Conservation (phyloP, 2,797 vertebrate species). For the Cygnus olor region DNA sequence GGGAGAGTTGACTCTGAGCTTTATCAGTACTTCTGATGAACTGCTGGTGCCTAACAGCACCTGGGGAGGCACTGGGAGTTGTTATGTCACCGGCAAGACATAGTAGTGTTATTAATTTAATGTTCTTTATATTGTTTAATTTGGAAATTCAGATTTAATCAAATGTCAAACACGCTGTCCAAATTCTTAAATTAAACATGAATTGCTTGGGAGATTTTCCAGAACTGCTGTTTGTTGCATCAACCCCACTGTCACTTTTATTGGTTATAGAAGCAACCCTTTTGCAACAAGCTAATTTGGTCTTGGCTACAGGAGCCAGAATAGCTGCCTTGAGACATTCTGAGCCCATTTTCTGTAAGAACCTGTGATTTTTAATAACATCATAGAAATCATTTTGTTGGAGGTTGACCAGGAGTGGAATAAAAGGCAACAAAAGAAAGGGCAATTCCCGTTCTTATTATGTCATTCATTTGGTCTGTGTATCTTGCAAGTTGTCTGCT, state of each 20-base stretch:
- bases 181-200: slow-evolving; percentile 56
- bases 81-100: neutral
- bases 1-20: neutral
- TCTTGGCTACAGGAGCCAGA: neutral
- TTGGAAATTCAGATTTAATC: slow-evolving; percentile 37
- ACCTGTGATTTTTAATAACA: slow-evolving; percentile 18
- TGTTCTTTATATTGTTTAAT: slow-evolving; percentile 39
- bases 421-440: slow-evolving; percentile 10
- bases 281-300: slow-evolving; percentile 44
- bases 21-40: neutral
- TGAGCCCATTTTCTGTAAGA: neutral
- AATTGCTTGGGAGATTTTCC: slow-evolving; percentile 49
- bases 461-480: neutral
- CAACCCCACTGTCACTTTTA: neutral
- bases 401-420: neutral
- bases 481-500: neutral
- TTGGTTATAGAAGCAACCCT: slow-evolving; percentile 11
- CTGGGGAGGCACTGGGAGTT: neutral
- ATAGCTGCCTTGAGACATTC: slow-evolving; percentile 10
- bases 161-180: neutral
- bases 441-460: slow-evolving; percentile 12
- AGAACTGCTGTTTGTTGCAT: slow-evolving; percentile 8
- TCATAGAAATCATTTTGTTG: neutral
- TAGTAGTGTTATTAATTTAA: slow-evolving; percentile 35
- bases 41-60: neutral